Evolutionary conservation across 2,888 invertebrate genomes (phyloP).

Genomic region (Hymenopus coronatus): DNA sequence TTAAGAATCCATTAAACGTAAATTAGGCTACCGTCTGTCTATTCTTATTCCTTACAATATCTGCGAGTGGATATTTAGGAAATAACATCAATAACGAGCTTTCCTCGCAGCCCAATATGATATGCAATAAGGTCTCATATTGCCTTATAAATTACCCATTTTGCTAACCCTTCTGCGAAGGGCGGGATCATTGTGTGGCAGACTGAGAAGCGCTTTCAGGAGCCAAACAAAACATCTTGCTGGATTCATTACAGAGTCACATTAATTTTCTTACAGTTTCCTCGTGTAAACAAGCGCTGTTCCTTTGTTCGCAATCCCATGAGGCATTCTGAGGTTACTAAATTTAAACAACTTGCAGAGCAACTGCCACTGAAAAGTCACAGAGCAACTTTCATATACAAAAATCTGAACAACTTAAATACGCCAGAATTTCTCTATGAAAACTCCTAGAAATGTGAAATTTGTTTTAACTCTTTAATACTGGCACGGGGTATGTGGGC

Average conservation of each 20-base stretch:
- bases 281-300: not conserved
- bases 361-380: too few species aligned
- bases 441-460: too few species aligned
- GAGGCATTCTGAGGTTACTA: too few species aligned
- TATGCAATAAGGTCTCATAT: constrained; percentile 5
- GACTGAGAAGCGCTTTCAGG: not conserved
- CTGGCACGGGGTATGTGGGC: too few species aligned
- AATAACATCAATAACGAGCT: not conserved
- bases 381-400: too few species aligned
- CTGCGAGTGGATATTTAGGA: not conserved
- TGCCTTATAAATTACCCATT: not conserved
- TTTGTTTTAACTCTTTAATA: too few species aligned
- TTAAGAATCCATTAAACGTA: not conserved
- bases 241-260: not conserved
- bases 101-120: not conserved
- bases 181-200: not conserved
- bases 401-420: too few species aligned
- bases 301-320: not conserved
- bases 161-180: not conserved
- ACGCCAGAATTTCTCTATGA: too few species aligned
- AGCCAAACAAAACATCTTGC: not conserved
- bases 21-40: not conserved
- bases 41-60: not conserved
- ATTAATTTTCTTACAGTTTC: not conserved
- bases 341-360: too few species aligned